A percentile compares a stretch with the other conserved stretches of the same genome.
Evolutionary conservation across 2,113 vertebrate genomes (phyloP).

Genomic region (Hypocryptadius cinnamomeus): DNA sequence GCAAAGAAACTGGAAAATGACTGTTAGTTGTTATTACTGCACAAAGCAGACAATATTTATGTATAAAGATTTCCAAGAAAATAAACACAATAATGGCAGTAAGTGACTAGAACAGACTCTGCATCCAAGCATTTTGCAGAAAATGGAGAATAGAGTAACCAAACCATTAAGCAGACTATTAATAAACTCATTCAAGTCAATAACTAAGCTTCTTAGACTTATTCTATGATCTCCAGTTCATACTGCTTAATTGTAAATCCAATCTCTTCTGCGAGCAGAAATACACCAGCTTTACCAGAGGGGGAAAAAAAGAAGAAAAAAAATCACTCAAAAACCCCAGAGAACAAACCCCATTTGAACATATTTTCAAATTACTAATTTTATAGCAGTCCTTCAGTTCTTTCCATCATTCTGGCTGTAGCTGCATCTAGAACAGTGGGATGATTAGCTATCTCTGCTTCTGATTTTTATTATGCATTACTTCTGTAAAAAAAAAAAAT

Average conservation of each 20-base stretch:
- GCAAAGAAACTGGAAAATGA: background rate
- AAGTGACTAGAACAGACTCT: background rate
- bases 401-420: background rate
- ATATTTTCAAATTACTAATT: background rate
- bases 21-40: background rate
- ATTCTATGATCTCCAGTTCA: background rate
- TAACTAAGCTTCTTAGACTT: slow-evolving; percentile 31
- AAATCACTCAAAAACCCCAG: background rate
- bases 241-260: background rate
- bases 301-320: background rate
- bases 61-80: background rate
- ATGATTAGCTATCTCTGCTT: background rate
- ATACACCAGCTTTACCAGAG: background rate
- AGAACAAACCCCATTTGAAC: background rate
- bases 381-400: background rate
- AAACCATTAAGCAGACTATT: background rate
- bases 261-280: background rate
- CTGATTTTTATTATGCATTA: background rate
- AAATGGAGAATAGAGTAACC: background rate
- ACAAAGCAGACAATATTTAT: background rate
- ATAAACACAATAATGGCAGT: background rate
- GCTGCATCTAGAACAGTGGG: too few species aligned
- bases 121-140: background rate
- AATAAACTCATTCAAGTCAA: slow-evolving; percentile 34
- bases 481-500: background rate